Base-by-base conservation (phyloP, 2,113 vertebrate species). In the Trematocara unimaculatum region DNA sequence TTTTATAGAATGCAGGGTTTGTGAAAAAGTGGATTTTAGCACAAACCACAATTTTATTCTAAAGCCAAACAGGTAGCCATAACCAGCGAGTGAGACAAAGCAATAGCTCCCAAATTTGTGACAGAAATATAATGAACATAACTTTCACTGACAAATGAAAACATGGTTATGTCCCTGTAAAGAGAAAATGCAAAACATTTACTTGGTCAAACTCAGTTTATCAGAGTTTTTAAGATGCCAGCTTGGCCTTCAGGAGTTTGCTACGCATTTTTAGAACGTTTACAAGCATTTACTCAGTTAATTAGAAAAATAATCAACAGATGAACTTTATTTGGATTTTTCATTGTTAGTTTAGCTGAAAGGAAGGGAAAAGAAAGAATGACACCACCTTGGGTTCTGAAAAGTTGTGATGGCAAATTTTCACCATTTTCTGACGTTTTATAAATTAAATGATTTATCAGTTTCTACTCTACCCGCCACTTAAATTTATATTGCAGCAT, bases 401-500 rank as follows among this genome's bases (percentile, higher is more conserved):
- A 55, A 38, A 18, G 7, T 20, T 62, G 81, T n/a, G 40, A 87
- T 40, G 23, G 40, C 3, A 67, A 80, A 78, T 79, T 20, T 42
- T 64, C 29, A 12, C 51, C 11, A 29, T 47, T 86, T 84, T 72
- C 49, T 15, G 62, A 87, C 26, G 2, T 58, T 86, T 89, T 55
- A 62, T n/a, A 62, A 20, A 88, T 92, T 38, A 45, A 82, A 72
- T 72, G 5, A 80, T 54, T 82, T 11, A 67, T 79, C 18, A 5
- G 14, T 87, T 72, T 84, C 70, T 33, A 84, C n/a, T 64, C 51
- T 62, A 15, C 18, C 64, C 4, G 10, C 51, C 8, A 47, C 77
- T 81, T 80, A 84, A 67, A 84, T 85, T 81, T 13, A 79, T 72
- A 83, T 85, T 26, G 47, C 83, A 88, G 67, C 80, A 79, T 90